phyloP scores from a whole-genome alignment of 2,797 vertebrate genomes.

The Falco columbarius region DNA sequence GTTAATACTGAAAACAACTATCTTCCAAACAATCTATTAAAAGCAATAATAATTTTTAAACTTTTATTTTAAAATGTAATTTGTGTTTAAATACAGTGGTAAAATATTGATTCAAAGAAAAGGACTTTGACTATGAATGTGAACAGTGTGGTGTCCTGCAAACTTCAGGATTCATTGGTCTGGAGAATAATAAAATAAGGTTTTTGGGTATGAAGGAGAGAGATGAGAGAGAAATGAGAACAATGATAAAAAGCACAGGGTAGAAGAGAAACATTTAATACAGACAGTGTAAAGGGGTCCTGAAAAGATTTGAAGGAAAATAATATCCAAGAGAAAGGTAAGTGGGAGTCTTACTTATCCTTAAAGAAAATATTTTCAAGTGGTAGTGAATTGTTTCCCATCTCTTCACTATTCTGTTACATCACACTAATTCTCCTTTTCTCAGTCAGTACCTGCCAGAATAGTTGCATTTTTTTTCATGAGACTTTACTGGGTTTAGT shows the following conservation, averaged over 20 bases:
- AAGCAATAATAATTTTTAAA: background rate
- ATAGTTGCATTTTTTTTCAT: background rate
- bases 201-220: background rate
- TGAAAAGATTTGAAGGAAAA: background rate
- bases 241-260: background rate
- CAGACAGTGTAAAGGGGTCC: background rate
- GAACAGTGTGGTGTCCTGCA: background rate
- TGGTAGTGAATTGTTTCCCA: background rate
- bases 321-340: background rate
- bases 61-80: background rate
- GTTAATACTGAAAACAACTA: background rate
- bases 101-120: background rate
- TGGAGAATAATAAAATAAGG: background rate
- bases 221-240: background rate
- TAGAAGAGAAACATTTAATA: background rate
- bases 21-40: background rate
- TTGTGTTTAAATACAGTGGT: background rate
- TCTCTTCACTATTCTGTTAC: background rate
- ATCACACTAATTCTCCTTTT: background rate
- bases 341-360: accelerated
- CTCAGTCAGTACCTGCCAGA: background rate
- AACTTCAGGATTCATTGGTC: background rate
- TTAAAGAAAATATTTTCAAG: background rate
- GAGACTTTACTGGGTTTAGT: background rate
- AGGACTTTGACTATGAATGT: background rate